These are phyloP conservation scores for Phaedon cochleariae DNA, from an alignment of 2,888 invertebrate species.

Conservation along the genomic window DNA sequence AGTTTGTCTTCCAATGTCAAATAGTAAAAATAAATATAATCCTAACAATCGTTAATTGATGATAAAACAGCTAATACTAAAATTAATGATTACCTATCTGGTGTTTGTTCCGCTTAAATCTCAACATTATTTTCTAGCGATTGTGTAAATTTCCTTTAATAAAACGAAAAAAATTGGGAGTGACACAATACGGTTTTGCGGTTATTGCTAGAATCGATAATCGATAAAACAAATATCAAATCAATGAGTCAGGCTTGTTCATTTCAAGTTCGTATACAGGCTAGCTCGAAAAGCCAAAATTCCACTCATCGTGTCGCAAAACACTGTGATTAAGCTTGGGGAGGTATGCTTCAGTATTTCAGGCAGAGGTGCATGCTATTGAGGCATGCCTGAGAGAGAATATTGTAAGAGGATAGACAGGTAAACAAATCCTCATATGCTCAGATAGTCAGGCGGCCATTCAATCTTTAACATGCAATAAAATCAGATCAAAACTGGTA, in stretches of 20 bases:
- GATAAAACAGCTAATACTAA: constrained; percentile 36
- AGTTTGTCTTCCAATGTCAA: constrained; percentile 29
- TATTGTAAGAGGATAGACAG: too few relatives aligned
- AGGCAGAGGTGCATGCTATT: too few relatives aligned
- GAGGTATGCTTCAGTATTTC: too few relatives aligned
- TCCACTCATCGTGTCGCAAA: too few relatives aligned
- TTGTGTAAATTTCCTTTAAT: constrained; percentile 46
- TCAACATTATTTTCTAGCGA: constrained; percentile 46
- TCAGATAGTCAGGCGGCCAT: too few relatives aligned
- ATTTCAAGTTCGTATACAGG: too few relatives aligned
- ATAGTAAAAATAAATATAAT: constrained; percentile 34
- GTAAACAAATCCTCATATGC: too few relatives aligned
- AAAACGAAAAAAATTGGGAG: constrained; percentile 15
- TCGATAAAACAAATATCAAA: background rate
- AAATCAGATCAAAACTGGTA: too few relatives aligned
- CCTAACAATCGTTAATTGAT: constrained; percentile 38
- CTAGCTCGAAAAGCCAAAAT: too few relatives aligned
- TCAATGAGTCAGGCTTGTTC: background rate
- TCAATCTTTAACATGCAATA: too few relatives aligned
- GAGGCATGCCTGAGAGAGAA: too few relatives aligned
- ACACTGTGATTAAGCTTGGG: too few relatives aligned
- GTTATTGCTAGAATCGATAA: background rate
- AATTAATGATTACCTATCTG: constrained; percentile 45
- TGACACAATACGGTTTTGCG: constrained; percentile 14
- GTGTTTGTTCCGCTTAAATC: constrained; percentile 48